Evolutionary conservation across 2,113 vertebrate species (phyloP), one percentile per base, ranked within the genome.

Genomic region (Oenanthe oenanthe): DNA sequence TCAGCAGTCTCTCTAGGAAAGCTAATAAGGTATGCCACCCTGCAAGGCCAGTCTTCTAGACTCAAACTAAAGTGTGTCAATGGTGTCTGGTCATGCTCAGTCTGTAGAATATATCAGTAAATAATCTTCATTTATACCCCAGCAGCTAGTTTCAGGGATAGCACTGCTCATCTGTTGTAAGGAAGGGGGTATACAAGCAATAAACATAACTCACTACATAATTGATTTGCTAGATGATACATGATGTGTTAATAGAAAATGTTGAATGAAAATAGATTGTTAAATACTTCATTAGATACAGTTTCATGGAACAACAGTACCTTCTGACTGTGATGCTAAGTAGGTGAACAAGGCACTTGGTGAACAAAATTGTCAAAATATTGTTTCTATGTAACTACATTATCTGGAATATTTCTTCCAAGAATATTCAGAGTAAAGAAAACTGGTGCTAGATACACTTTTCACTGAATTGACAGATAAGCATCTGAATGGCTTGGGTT

Each of bases 61-160:
- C 17, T 28, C 0, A 0, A 4, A 14, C 6, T 36, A 32, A 25
- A 66, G 50, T 4, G 1, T 28, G 11, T 8, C 24, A 8, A 0
- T 53, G 28, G 3, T 38, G 15, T 32, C 34, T 85, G 29, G 31
- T 45, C 8, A 2, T 58, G 32, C 12, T 72, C 34, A 63, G 17
- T 17, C 20, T 67, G 12, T 36, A 60, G 26, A 34, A 43, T 65
- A 89, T 31, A 6, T 76, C 26, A 61, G 20, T 19, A 36, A 4
- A 2, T 36, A 24, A 42, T 83, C 26, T 68, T 51, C 4, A 3
- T 50, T 82, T 47, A 19, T 32, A 56, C 16, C 3, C 29, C 1
- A 22, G 13, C 13, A 65, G 14, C 1, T 28, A 21, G 13, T 31
- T 83, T 48, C 76, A 70, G 18, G 31, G 31, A 31, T 12, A 65